Percentiles rank a stretch among this genome's conserved stretches.
Conservation (phyloP, 2,888 invertebrate genomes). For the Epinotia demarniana region DNA sequence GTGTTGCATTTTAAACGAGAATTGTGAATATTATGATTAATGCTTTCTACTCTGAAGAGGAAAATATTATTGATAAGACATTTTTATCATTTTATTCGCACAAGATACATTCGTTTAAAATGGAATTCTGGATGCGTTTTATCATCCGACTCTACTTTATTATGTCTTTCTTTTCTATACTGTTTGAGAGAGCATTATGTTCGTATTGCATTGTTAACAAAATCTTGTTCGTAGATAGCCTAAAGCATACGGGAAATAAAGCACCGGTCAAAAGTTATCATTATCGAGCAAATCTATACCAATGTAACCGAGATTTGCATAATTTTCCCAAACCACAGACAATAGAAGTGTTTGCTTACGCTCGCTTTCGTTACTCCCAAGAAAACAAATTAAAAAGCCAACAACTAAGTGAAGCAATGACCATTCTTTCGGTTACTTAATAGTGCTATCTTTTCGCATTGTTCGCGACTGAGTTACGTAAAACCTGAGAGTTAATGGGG, state of each 20-base stretch:
- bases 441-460: constrained; percentile 77
- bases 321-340: constrained; percentile 54
- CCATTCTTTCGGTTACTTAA: constrained; percentile 76
- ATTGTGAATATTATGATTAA: constrained; percentile 34
- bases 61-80: neutral
- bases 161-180: neutral
- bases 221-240: neutral
- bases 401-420: constrained; percentile 79
- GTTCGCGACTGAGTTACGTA: constrained; percentile 76
- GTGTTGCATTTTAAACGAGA: constrained; percentile 62
- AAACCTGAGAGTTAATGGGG: constrained; percentile 72
- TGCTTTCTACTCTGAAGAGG: neutral
- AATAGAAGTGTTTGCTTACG: constrained; percentile 63
- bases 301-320: constrained; percentile 15
- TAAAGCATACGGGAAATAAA: constrained; percentile 1
- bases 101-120: too few relatives aligned
- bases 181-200: neutral
- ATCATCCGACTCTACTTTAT: too few relatives aligned
- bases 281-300: constrained; percentile 25
- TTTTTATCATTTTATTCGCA: too few relatives aligned
- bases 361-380: constrained; percentile 70
- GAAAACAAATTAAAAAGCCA: constrained; percentile 66
- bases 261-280: constrained; percentile 28
- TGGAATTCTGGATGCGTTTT: too few relatives aligned
- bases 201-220: neutral